phyloP scores from a whole-genome alignment of 2,113 vertebrate species.

The Petrocephalus microphthalmus region DNA sequence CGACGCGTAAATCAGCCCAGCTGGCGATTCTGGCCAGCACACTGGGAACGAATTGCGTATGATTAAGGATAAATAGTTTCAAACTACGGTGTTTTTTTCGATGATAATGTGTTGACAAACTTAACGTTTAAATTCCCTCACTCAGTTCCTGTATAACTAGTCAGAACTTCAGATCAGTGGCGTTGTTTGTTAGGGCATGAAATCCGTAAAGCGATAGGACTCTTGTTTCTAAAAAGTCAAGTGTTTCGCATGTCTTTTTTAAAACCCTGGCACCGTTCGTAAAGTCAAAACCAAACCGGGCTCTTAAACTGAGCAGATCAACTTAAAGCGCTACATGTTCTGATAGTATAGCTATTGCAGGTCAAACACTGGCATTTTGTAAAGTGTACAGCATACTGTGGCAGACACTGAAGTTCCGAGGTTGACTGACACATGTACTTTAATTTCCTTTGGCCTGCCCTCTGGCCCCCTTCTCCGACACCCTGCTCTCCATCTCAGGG shows the following conservation, averaged over 20 bases:
- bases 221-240: neutral
- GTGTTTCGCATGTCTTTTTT: neutral
- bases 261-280: neutral
- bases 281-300: neutral
- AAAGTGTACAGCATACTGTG: neutral
- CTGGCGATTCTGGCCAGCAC: neutral
- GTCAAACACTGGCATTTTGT: neutral
- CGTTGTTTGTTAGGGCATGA: neutral
- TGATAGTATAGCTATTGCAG: neutral
- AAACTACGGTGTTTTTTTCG: neutral
- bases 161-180: neutral
- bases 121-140: neutral
- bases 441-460: neutral
- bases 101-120: neutral
- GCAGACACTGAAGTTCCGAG: neutral
- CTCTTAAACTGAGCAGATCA: neutral
- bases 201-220: neutral
- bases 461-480: neutral
- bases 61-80: neutral
- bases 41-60: neutral
- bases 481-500: constrained; percentile 17
- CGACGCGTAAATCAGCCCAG: neutral
- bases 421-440: neutral
- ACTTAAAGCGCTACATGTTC: neutral
- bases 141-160: neutral